These are phyloP conservation scores for Eucera pruinosa DNA, from an alignment of 2,888 invertebrate species.

Conservation along the genomic window DNA sequence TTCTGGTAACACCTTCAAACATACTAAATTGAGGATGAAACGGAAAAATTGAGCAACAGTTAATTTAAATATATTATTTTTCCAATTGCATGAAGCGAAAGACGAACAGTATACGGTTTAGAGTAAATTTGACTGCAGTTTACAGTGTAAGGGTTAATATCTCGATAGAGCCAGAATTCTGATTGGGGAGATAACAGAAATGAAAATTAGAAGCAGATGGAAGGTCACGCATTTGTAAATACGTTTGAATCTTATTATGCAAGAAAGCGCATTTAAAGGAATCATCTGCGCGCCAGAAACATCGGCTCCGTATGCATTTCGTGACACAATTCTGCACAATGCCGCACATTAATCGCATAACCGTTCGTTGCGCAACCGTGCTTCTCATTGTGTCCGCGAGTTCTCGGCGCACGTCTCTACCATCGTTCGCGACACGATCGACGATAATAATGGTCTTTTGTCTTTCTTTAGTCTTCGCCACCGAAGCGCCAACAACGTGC, in stretches of 20 bases:
- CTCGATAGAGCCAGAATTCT: too few species aligned
- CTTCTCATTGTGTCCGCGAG: slow-evolving; percentile 60
- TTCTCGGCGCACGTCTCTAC: slow-evolving; percentile 29
- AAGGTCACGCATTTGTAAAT: too few species aligned
- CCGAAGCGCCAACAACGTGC: slow-evolving; percentile 24
- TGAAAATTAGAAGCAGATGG: slow-evolving; percentile 42
- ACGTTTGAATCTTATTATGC: slow-evolving; percentile 52
- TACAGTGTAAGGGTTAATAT: too few species aligned
- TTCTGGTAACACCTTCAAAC: too few species aligned
- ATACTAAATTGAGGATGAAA: too few species aligned
- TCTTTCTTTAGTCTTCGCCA: slow-evolving; percentile 33
- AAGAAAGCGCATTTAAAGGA: slow-evolving; percentile 43
- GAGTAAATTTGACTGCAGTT: too few species aligned
- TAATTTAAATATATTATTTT: too few species aligned
- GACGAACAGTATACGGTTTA: too few species aligned
- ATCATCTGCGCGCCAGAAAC: slow-evolving; percentile 57
- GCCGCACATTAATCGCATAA: slow-evolving; percentile 68
- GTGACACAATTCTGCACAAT: slow-evolving; percentile 67
- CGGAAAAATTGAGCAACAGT: too few species aligned
- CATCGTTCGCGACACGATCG: slow-evolving; percentile 46
- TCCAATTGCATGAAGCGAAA: too few species aligned
- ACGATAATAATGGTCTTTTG: slow-evolving; percentile 52
- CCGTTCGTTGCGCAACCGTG: slow-evolving; percentile 63
- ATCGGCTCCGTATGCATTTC: slow-evolving; percentile 51
- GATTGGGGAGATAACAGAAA: too few species aligned